Conservation (phyloP, 2,797 vertebrate species). For the Sibirionetta formosa region DNA sequence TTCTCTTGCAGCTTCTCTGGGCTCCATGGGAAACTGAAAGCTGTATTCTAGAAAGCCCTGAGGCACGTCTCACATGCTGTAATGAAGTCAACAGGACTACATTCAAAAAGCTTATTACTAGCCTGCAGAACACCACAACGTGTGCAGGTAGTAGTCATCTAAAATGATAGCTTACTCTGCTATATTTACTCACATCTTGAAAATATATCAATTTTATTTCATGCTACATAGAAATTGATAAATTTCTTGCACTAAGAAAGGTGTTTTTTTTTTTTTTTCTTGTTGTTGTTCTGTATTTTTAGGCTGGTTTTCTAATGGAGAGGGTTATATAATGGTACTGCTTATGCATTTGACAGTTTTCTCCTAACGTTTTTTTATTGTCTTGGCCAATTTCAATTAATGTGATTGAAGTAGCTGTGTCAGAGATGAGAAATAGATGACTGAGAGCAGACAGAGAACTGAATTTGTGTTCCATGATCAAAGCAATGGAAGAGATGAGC, state of each 20-base stretch:
- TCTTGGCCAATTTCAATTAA: background rate
- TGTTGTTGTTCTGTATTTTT: background rate
- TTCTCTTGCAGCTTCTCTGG: background rate
- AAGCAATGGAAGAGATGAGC: background rate
- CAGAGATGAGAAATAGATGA: background rate
- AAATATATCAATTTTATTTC: background rate
- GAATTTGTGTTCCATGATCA: background rate
- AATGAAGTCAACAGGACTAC: background rate
- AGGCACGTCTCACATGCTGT: accelerated
- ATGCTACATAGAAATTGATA: background rate
- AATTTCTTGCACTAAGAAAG: background rate
- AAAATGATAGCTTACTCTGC: background rate
- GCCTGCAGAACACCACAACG: background rate
- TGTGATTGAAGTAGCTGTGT: background rate
- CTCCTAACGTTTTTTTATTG: background rate
- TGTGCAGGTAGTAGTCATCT: background rate
- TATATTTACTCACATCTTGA: background rate
- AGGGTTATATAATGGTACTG: background rate
- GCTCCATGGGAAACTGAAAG: background rate
- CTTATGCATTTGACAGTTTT: background rate
- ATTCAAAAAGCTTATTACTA: background rate
- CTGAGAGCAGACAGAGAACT: background rate
- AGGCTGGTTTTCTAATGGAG: background rate
- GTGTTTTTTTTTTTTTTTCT: too few species aligned
- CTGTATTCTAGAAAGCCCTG: background rate